Base-by-base conservation (phyloP, 2,113 vertebrate species). In the Himantopus leucocephalus region DNA sequence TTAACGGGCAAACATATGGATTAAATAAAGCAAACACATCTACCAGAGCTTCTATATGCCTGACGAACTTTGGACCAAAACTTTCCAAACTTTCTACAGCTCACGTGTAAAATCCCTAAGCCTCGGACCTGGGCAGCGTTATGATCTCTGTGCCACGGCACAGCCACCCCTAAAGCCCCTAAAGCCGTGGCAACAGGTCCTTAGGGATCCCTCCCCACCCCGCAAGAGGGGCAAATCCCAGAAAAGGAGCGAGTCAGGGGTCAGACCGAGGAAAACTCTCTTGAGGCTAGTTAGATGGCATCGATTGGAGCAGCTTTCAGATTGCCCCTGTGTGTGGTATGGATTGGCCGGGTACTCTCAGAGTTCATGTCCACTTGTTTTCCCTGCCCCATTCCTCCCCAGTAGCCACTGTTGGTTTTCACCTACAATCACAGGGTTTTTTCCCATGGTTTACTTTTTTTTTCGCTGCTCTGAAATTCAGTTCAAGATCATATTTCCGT, bases 1-100 rank as follows among this genome's bases (percentile, higher is more conserved):
- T 97, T 97, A 97, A 92, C 92, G 87, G 50, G 58, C 97, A 97
- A 97, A 97, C 84, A 95, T 95, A 87, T 88, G 92, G 89, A 94
- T 95, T 95, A 94, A 96, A 94, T 79, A 96, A 97, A 94, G 91
- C 91, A 97, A 96, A 97, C 62, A 89, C 43, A 91, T 78, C 66
- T 84, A 70, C 70, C 55, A 82, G 80, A 87, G 11, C 26, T 85
- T 85, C 71, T 71, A 7, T 48, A 22, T 53, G 41, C 20, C 47
- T 70, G 68, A 39, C 17, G 74, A 94, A 92, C 79, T 93, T 95
- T 45, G 66, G n/a, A 59, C 62, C 70, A 66, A 84, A 95, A 88
- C 45, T 82, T 85, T 20, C 39, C 32, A 66, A 50, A 68, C 19
- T 91, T 92, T 72, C 62, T 85, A 13, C 53, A 39, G 29, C 32